Evolutionary conservation across 2,888 invertebrate genomes (phyloP).

Genomic region (Epistrophella euchroma): DNA sequence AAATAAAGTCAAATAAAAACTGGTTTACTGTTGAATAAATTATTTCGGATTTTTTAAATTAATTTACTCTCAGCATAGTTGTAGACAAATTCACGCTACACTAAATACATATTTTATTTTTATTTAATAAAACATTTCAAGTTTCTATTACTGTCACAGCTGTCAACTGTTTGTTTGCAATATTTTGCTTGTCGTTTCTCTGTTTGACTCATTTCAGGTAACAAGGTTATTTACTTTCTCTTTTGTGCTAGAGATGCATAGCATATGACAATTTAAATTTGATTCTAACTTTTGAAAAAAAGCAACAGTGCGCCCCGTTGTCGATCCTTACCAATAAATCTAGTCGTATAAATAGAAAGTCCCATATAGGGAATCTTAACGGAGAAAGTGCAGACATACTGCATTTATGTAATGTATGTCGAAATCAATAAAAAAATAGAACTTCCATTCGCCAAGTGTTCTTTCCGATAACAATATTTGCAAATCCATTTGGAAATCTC

Average conservation of each 20-base stretch:
- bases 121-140: neutral
- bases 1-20: no score
- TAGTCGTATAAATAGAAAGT: neutral
- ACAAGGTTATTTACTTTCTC: constrained; percentile 21
- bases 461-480: constrained; percentile 67
- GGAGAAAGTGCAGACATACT: constrained; percentile 7
- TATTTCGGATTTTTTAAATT: neutral
- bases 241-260: constrained; percentile 15
- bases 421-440: constrained; percentile 18
- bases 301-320: constrained; percentile 41
- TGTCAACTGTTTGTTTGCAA: constrained; percentile 15
- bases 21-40: no score
- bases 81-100: neutral
- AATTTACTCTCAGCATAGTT: neutral
- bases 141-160: neutral
- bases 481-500: constrained; percentile 72
- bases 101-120: neutral
- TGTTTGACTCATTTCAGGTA: constrained; percentile 11
- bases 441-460: constrained; percentile 54
- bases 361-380: neutral
- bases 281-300: constrained; percentile 26
- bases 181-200: neutral
- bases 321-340: constrained; percentile 19
- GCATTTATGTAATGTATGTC: neutral
- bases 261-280: constrained; percentile 43